These are phyloP conservation scores for Pristionchus arcanus DNA, from an alignment of 2,888 invertebrate genomes.

Conservation along the genomic window DNA sequence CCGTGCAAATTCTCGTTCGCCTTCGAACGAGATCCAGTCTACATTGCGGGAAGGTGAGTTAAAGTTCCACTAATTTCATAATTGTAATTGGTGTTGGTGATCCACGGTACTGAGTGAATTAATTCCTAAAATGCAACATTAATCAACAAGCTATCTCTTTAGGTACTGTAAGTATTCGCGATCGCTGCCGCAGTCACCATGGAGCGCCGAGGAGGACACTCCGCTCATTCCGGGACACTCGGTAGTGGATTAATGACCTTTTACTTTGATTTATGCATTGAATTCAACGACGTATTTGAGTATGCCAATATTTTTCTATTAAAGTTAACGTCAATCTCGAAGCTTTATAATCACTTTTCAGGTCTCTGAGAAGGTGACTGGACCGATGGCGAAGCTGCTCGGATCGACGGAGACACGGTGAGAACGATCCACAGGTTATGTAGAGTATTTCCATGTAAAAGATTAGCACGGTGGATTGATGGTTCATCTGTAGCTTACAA, in stretches of 20 bases:
- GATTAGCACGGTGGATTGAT: no score
- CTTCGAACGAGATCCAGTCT: slow-evolving; percentile 75
- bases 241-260: slow-evolving; percentile 53
- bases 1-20: slow-evolving; percentile 65
- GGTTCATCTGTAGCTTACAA: no score
- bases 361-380: slow-evolving; percentile 76
- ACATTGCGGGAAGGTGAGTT: slow-evolving; percentile 82
- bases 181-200: slow-evolving; percentile 93
- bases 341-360: slow-evolving; percentile 51
- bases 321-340: no score
- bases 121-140: not conserved
- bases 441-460: no score
- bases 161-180: slow-evolving; percentile 90
- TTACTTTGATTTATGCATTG: no score
- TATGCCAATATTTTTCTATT: no score
- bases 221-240: slow-evolving; percentile 67
- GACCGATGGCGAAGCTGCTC: slow-evolving; percentile 64
- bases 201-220: slow-evolving; percentile 84
- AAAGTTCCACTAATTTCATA: not conserved
- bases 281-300: no score
- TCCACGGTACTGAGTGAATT: not conserved
- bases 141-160: not conserved
- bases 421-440: no score
- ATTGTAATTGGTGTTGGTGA: not conserved
- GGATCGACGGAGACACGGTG: slow-evolving; percentile 65